Percentiles rank a stretch among this genome's conserved stretches.
Conservation (phyloP, 2,797 vertebrate species). For the Aeoliscus strigatus region DNA sequence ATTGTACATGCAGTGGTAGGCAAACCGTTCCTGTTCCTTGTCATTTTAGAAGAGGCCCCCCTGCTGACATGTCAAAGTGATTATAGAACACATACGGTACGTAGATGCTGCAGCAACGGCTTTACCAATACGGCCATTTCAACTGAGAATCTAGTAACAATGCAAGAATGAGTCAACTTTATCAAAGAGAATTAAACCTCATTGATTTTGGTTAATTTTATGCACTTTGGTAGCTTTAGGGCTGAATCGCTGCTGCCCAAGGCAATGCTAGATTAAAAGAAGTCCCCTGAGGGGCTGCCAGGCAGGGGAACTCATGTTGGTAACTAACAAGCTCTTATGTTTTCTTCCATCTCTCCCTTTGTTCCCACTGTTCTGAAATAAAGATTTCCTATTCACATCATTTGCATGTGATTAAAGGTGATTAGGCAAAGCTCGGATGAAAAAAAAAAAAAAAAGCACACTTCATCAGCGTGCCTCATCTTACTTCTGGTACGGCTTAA, state of each 20-base stretch:
- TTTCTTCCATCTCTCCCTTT: slow-evolving; percentile 42
- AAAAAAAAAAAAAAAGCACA: slow-evolving; percentile 7
- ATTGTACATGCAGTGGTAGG: too few relatives aligned
- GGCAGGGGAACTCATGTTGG: slow-evolving; percentile 34
- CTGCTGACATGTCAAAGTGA: too few relatives aligned
- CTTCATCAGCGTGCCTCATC: slow-evolving; percentile 6
- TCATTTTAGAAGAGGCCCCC: too few relatives aligned
- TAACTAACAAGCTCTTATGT: slow-evolving; percentile 54
- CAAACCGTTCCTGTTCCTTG: too few relatives aligned
- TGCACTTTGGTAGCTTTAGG: slow-evolving; percentile 29
- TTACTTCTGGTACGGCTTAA: slow-evolving; percentile 6
- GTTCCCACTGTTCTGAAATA: slow-evolving; percentile 62
- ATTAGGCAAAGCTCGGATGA: slow-evolving; percentile 41
- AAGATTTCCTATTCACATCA: slow-evolving; percentile 48
- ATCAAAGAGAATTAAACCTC: slow-evolving; percentile 49
- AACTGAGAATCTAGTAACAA: slow-evolving; percentile 1
- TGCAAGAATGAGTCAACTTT: slow-evolving; percentile 24
- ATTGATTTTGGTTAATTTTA: slow-evolving; percentile 53
- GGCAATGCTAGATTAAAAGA: slow-evolving; percentile 58
- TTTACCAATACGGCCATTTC: too few relatives aligned
- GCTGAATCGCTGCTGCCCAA: slow-evolving; percentile 39
- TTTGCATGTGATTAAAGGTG: slow-evolving; percentile 65
- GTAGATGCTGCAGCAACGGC: too few relatives aligned
- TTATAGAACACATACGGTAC: too few relatives aligned
- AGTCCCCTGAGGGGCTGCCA: slow-evolving; percentile 50